Conservation (phyloP, 2,888 invertebrate species). For the Dioctria rufipes region DNA sequence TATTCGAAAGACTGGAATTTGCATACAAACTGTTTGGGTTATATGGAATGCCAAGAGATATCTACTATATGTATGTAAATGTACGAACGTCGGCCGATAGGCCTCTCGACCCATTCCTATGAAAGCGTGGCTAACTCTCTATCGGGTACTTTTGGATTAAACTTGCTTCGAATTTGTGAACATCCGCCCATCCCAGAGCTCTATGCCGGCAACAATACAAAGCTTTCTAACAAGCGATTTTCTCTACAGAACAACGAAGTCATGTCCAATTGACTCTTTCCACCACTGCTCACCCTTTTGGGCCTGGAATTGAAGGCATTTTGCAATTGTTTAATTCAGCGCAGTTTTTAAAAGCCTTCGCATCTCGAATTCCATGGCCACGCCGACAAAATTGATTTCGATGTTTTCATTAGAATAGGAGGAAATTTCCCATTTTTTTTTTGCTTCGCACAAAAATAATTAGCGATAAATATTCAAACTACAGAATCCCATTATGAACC, state of each 20-base stretch:
- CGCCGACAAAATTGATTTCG: constrained; percentile 9
- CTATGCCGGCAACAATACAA: constrained; percentile 27
- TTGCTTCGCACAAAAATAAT: constrained; percentile 4
- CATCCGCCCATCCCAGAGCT: background rate
- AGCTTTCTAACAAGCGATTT: constrained; percentile 43
- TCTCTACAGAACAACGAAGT: constrained; percentile 35
- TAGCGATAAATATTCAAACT: constrained; percentile 24
- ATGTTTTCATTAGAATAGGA: constrained; percentile 19
- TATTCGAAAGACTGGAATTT: constrained; percentile 58
- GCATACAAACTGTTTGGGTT: constrained; percentile 51
- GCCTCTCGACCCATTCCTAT: background rate
- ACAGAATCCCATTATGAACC: constrained; percentile 9
- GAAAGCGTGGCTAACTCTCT: background rate
- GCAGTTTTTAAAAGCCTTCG: constrained; percentile 19
- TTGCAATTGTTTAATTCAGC: constrained; percentile 34
- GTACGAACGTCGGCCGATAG: constrained; percentile 2
- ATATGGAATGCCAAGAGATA: constrained; percentile 8
- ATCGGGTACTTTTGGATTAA: constrained; percentile 38
- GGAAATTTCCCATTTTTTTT: constrained; percentile 6
- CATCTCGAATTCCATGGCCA: background rate
- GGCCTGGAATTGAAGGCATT: background rate
- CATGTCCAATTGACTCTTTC: constrained; percentile 36
- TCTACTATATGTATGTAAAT: background rate
- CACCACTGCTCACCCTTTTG: constrained; percentile 4
- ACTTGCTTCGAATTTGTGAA: constrained; percentile 45